A percentile compares a stretch with the other conserved stretches of the same genome.
Conservation (phyloP, 2,797 vertebrate genomes). For the Xiphophorus birchmanni region DNA sequence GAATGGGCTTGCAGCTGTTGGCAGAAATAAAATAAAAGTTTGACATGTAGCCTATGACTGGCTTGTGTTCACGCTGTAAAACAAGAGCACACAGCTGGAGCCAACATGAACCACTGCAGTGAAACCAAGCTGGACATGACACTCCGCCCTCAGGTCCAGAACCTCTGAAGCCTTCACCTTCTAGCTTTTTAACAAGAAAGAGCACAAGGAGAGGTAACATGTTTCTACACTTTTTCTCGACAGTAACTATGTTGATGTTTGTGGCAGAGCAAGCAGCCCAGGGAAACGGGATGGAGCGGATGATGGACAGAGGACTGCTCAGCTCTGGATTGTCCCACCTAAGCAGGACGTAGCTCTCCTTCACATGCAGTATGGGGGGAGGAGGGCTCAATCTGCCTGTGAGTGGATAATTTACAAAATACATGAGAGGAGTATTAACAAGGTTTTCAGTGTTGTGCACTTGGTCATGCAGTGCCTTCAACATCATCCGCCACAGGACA, state of each 20-base stretch:
- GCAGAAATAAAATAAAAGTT: conserved; percentile 36
- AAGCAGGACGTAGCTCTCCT: conserved; percentile 16
- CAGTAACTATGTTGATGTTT: not conserved
- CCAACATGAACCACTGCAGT: conserved; percentile 40
- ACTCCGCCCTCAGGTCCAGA: not conserved
- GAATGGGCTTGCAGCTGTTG: conserved; percentile 32
- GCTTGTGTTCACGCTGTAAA: conserved; percentile 32
- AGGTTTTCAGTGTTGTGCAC: conserved; percentile 36
- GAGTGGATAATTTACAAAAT: conserved; percentile 21
- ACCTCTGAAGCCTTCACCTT: not conserved
- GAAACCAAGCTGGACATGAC: conserved; percentile 17
- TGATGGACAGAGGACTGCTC: conserved; percentile 8
- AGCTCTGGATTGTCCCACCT: conserved; percentile 17
- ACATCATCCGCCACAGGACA: conserved; percentile 26
- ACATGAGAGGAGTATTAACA: conserved; percentile 38
- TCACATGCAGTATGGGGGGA: conserved; percentile 36
- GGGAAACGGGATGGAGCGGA: conserved; percentile 16
- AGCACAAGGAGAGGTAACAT: not conserved
- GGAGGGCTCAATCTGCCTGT: not conserved
- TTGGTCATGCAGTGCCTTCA: conserved; percentile 53
- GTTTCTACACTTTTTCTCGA: not conserved
- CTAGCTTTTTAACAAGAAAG: conserved; percentile 14
- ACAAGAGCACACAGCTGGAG: conserved; percentile 36
- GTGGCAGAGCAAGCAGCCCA: conserved; percentile 6
- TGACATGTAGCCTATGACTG: conserved; percentile 24